These are phyloP conservation scores for Lepisosteus oculatus DNA, from an alignment of 2,113 vertebrate genomes.

Conservation along the genomic window DNA sequence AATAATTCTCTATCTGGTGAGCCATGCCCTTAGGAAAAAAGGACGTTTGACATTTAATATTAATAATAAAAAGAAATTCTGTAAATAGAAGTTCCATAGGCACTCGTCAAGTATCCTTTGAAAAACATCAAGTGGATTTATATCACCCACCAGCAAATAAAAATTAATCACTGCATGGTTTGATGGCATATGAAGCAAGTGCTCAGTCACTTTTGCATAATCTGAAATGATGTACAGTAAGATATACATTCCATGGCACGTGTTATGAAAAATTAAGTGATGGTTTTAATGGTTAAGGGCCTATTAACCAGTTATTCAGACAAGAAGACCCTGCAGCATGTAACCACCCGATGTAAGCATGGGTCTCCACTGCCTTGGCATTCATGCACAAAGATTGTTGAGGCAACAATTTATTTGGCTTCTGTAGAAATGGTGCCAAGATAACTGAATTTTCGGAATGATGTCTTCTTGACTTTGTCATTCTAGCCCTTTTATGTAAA, in stretches of 20 bases:
- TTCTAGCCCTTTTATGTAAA: too few relatives aligned
- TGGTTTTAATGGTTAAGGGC: neutral
- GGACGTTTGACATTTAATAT: slow-evolving; percentile 44
- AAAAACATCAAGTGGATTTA: slow-evolving; percentile 10
- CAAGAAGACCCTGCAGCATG: neutral
- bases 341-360: too few relatives aligned
- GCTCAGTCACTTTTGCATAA: neutral
- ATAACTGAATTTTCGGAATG: too few relatives aligned
- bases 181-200: neutral
- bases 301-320: neutral
- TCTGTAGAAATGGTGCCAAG: too few relatives aligned
- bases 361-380: too few relatives aligned
- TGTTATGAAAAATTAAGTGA: too few relatives aligned
- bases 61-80: slow-evolving; percentile 40
- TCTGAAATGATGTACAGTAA: neutral
- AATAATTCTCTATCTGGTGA: slow-evolving; percentile 25
- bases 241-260: neutral
- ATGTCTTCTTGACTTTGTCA: too few relatives aligned
- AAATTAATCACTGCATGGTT: slow-evolving; percentile 14
- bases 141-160: slow-evolving; percentile 4
- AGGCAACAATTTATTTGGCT: too few relatives aligned
- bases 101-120: slow-evolving; percentile 4
- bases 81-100: slow-evolving; percentile 4
- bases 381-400: too few relatives aligned
- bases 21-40: slow-evolving; percentile 46